Base-by-base conservation (phyloP, 2,888 invertebrate species). In the Mayetiola destructor region DNA sequence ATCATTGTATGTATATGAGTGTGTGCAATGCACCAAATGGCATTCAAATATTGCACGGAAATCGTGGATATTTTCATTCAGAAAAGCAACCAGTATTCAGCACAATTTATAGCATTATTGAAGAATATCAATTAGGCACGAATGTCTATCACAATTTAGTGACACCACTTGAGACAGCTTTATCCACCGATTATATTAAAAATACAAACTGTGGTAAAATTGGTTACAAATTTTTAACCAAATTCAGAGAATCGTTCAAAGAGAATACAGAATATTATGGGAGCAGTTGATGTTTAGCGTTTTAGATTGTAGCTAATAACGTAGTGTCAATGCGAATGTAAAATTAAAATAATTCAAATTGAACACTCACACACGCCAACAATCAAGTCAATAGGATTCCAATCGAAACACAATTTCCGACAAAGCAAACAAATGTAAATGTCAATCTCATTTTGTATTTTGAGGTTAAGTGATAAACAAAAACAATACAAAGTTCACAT, bases 1-100 rank as follows among this genome's bases (percentile, higher is more conserved):
- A 96, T 73, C 95, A 95, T 71, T 96, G 96, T 71, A 90, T 91
- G 87, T 96, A 95, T 67, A 88, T 86, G 73, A 88, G 85, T 67
- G 85, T 88, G 4, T 95, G 95, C 70, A 77, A 80, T 54, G 65
- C 64, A 16, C 69, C 74, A 5, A 60, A 64, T 32, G 95, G 94
- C 1, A 82, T 88, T n/a, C 78, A 81, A 61, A 78, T 95, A 8
- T 68, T 95, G 53, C 96, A 96, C 68, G 95, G 93, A 36, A 92
- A 88, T 64, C 77, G 95, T 56, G 81, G 84, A 3, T 86, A 85
- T 56, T 94, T 93, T 72, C 89, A 91, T 69, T 82, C 81, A 0
- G 78, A 84, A 61, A 91, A 88, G 68, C 90, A 93, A 66, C 89
- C 90, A 1, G 80, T 87, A 0, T 94, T 95, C 68, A 80, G 80